These are phyloP conservation scores for Gastracanthus pulcherrimus DNA, from an alignment of 2,888 invertebrate species.

Conservation along the genomic window DNA sequence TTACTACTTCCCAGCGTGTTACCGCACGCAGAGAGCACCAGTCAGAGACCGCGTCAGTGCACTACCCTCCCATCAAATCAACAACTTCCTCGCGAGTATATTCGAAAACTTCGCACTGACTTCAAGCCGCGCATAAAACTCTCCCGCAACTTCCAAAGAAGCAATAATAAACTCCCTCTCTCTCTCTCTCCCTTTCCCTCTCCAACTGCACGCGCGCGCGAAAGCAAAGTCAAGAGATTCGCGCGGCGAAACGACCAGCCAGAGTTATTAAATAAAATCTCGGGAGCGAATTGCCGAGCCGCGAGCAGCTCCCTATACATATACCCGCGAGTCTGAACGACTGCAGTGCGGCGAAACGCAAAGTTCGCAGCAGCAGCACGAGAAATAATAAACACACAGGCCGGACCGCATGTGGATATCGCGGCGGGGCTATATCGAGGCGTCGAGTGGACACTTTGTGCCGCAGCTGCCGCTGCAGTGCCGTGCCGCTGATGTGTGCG, in stretches of 20 bases:
- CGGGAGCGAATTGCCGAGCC: not conserved
- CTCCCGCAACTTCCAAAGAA: not conserved
- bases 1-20: slow-evolving; percentile 36
- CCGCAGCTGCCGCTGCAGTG: not conserved
- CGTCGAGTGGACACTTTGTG: not conserved
- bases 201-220: too few relatives aligned
- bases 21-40: not conserved
- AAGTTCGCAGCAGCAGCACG: not conserved
- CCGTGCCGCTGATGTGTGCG: not conserved
- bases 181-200: too few relatives aligned
- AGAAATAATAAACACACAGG: slow-evolving; percentile 10
- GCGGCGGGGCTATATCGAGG: not conserved
- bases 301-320: not conserved
- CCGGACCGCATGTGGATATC: not conserved
- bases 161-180: not conserved
- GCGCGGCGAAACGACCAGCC: too few relatives aligned
- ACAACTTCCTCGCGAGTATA: not conserved
- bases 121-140: not conserved
- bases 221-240: too few relatives aligned
- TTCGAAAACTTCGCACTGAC: not conserved
- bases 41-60: not conserved
- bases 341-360: not conserved
- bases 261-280: slow-evolving; percentile 21
- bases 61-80: not conserved
- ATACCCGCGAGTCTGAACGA: not conserved